A percentile compares a stretch with the other conserved stretches of the same genome.
phyloP scores from a whole-genome alignment of 1,140 invertebrate species.

The Drosophila subobscura region DNA sequence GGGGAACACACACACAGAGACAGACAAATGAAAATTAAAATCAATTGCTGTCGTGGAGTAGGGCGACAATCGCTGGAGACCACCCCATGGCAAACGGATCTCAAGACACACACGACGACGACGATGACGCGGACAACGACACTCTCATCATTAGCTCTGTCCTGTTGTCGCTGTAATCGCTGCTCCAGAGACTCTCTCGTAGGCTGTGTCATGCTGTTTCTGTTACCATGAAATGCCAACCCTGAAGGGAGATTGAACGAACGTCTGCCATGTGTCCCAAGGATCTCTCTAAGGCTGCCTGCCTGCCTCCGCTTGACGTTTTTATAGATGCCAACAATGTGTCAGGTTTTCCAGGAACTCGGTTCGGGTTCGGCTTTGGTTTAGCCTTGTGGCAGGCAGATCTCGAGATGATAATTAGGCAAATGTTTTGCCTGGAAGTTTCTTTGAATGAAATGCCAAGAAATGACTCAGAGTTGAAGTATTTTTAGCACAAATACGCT shows the following conservation, averaged over 20 bases:
- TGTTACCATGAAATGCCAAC: conserved; percentile 55
- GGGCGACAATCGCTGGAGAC: neutral
- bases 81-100: conserved; percentile 11
- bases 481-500: conserved; percentile 47
- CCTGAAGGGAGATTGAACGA: conserved; percentile 54
- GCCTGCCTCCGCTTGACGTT: conserved; percentile 63
- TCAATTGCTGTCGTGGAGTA: conserved; percentile 40
- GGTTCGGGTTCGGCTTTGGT: conserved; percentile 16
- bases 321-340: conserved; percentile 77
- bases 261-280: conserved; percentile 63
- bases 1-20: conserved; percentile 20
- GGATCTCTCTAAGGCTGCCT: conserved; percentile 11
- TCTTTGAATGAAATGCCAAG: conserved; percentile 30
- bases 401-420: conserved; percentile 47
- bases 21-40: conserved; percentile 48
- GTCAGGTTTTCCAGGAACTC: conserved; percentile 73
- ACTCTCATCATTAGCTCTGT: conserved; percentile 38
- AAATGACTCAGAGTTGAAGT: conserved; percentile 36
- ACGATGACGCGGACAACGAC: conserved; percentile 29
- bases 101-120: conserved; percentile 37
- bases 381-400: conserved; percentile 14
- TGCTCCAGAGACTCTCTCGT: conserved; percentile 14
- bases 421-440: conserved; percentile 36
- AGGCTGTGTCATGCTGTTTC: conserved; percentile 63
- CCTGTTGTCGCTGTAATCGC: conserved; percentile 23